Evolutionary conservation across 2,113 vertebrate genomes (phyloP), one percentile per base, ranked within the genome.

Genomic region (Oryzias woworae): DNA sequence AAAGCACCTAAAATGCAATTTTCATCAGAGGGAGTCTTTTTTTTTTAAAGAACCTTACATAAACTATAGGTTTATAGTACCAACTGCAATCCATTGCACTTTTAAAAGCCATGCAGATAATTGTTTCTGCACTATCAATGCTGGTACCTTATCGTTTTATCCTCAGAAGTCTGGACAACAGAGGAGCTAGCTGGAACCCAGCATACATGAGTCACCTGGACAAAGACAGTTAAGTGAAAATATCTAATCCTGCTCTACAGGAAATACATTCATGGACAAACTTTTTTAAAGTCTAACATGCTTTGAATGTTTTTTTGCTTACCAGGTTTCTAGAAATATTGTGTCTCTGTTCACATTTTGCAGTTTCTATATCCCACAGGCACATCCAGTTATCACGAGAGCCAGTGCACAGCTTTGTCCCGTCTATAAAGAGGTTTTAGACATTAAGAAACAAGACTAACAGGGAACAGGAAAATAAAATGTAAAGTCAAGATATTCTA

Each of bases 271-370:
- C 49, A 41, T 45, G 24, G 53, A 45, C 14, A 57, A 41, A 28
- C 10, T 12, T 36, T 36, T 36, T 36, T 36, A 10, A 8, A 36
- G 8, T 36, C 31, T 36, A 10, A 36, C 31, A 36, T 36, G 36
- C 36, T 36, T 36, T 8, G 31, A 36, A 7, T 36, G 6, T 36
- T 8, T 2, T 36, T 36, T 36, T 36, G 10, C 83, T 89, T 62
- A 99, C 97, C 94, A 99, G 88, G 80, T 99, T 99, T 86, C 97
- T 92, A 65, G 95, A 96, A 86, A 97, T 89, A 4, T 90, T 83
- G 0, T 88, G 91, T 85, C 88, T 95, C 65, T 92, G 90, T 81
- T 95, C 81, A 64, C 94, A 92, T 78, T 88, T 86, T 28, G 94
- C 95, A 0, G 94, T 94, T 76, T 93, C 94, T 0, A 96, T 82